Conservation (phyloP, 2,888 invertebrate species). For the Nomada hirtipes region DNA sequence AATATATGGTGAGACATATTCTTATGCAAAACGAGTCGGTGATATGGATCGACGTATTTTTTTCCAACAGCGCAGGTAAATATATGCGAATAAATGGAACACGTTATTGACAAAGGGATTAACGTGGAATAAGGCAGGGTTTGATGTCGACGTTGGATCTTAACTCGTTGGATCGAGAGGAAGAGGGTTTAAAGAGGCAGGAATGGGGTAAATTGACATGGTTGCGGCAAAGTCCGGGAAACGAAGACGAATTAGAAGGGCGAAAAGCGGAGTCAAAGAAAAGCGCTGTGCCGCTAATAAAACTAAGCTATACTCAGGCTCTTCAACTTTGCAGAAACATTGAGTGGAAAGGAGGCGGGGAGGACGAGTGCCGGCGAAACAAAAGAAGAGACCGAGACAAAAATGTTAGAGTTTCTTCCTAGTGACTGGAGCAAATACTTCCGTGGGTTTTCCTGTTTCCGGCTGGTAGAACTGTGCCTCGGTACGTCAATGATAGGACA, state of each 20-base stretch:
- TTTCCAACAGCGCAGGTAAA: no score
- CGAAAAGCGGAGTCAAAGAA: slow-evolving; percentile 19
- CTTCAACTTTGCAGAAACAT: slow-evolving; percentile 46
- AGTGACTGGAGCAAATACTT: slow-evolving; percentile 50
- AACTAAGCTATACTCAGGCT: slow-evolving; percentile 48
- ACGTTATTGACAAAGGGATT: no score
- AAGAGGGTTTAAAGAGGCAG: not conserved
- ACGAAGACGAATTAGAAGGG: slow-evolving; percentile 38
- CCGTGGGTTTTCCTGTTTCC: slow-evolving; percentile 31
- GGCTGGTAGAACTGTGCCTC: slow-evolving; percentile 28
- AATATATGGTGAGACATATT: no score
- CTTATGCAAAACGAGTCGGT: no score
- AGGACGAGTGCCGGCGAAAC: slow-evolving; percentile 22
- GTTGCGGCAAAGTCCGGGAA: slow-evolving; percentile 21
- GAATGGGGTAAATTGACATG: slow-evolving; percentile 44
- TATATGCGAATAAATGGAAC: no score
- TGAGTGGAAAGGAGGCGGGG: not conserved
- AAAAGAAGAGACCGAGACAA: slow-evolving; percentile 32
- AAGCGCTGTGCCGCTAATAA: slow-evolving; percentile 54
- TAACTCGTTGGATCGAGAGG: not conserved
- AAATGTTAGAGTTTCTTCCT: slow-evolving; percentile 34
- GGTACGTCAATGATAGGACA: slow-evolving; percentile 28
- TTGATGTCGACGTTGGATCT: not conserved
- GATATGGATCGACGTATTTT: no score
- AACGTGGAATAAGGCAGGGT: no score